Conservation (phyloP, 92 coral and sea anemone species). For the Meandrina meandrites region DNA sequence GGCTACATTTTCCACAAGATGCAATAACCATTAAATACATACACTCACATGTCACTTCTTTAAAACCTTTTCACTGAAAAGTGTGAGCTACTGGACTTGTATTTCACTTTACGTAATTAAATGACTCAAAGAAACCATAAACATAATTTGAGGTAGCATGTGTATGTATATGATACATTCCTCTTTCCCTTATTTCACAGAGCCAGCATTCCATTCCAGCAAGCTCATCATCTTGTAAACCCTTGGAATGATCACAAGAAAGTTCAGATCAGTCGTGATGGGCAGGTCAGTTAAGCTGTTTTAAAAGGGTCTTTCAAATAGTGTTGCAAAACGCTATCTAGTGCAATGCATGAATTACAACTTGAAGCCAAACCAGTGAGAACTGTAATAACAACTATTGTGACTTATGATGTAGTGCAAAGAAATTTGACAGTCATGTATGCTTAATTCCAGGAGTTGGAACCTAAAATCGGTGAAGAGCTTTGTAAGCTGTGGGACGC, state of each 20-base stretch:
- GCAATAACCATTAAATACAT: no score
- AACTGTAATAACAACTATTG: no score
- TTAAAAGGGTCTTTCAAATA: no score
- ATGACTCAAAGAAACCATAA: not conserved
- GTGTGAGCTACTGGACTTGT: not conserved
- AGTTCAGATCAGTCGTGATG: constrained; percentile 98
- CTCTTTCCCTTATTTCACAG: constrained; percentile 41
- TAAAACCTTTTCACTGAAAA: no score
- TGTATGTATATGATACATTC: not conserved
- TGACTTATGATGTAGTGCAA: not conserved
- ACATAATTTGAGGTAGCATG: not conserved
- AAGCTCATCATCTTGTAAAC: constrained; percentile 90
- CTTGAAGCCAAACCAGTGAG: not conserved
- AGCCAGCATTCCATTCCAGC: constrained; percentile 94
- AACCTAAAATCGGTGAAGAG: constrained; percentile 91
- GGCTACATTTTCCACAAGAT: no score
- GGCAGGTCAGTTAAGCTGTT: constrained; percentile 88
- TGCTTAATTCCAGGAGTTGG: constrained; percentile 68
- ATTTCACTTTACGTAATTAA: no score
- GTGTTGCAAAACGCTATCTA: not conserved
- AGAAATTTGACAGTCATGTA: not conserved
- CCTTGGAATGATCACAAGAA: constrained; percentile 99
- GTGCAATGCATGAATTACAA: not conserved
- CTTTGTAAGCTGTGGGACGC: constrained; percentile 91
- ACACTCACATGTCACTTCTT: no score